Conservation (phyloP, 2,888 invertebrate species). For the Diarsia brunnea region DNA sequence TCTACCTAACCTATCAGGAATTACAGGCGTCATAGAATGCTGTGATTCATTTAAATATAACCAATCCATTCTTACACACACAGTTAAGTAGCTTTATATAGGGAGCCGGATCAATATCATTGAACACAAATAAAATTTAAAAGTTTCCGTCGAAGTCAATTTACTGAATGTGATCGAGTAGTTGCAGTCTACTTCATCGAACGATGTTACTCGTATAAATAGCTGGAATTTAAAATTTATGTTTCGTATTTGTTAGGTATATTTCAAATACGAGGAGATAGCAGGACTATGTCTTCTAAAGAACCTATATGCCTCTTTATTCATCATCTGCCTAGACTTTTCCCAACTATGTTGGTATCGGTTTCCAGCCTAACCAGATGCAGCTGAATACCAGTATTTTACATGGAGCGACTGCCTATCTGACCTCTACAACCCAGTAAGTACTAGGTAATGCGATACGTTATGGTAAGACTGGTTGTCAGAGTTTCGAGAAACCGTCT, state of each 20-base stretch:
- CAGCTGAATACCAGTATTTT: no score
- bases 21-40: neutral
- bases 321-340: no score
- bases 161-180: neutral
- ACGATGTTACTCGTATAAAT: neutral
- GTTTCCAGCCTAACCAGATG: no score
- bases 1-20: neutral
- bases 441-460: no score
- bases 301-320: no score
- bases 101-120: neutral
- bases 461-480: no score
- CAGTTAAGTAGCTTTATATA: neutral
- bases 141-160: neutral
- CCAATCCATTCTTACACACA: neutral
- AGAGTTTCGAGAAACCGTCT: no score
- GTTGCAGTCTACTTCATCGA: neutral
- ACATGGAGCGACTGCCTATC: no score
- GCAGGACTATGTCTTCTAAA: no score
- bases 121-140: neutral
- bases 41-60: neutral
- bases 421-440: no score
- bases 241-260: neutral
- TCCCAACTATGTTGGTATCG: no score
- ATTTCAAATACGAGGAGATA: no score
- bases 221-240: neutral